These are phyloP conservation scores for Fregetta grallaria DNA, from an alignment of 2,113 vertebrate genomes.

Conservation along the genomic window DNA sequence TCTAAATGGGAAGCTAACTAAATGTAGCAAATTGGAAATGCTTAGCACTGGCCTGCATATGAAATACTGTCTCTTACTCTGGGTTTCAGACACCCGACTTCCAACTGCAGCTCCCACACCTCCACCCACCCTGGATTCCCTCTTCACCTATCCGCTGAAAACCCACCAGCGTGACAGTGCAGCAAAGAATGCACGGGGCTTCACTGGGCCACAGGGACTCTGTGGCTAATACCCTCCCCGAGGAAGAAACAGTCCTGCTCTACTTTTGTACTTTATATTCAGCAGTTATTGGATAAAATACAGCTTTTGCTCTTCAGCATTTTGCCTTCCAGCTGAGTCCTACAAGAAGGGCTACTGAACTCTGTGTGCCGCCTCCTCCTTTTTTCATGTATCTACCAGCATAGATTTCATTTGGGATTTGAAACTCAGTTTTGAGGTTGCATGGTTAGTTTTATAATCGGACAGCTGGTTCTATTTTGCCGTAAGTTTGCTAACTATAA, in stretches of 20 bases:
- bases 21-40: neutral
- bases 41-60: neutral
- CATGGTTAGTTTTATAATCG: neutral
- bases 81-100: neutral
- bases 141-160: neutral
- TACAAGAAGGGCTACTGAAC: neutral
- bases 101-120: neutral
- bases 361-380: neutral
- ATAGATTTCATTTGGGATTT: neutral
- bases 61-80: neutral
- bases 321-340: neutral
- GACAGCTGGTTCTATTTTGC: neutral
- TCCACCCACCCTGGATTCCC: neutral
- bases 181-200: neutral
- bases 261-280: neutral
- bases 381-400: neutral
- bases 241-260: neutral
- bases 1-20: neutral
- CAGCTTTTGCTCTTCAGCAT: neutral
- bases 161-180: accelerated
- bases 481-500: neutral
- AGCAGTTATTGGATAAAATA: neutral
- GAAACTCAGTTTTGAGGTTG: neutral
- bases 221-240: neutral
- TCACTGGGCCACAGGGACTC: neutral